Evolutionary conservation across 2,113 vertebrate genomes (phyloP).

Genomic region (Corvus hawaiiensis): DNA sequence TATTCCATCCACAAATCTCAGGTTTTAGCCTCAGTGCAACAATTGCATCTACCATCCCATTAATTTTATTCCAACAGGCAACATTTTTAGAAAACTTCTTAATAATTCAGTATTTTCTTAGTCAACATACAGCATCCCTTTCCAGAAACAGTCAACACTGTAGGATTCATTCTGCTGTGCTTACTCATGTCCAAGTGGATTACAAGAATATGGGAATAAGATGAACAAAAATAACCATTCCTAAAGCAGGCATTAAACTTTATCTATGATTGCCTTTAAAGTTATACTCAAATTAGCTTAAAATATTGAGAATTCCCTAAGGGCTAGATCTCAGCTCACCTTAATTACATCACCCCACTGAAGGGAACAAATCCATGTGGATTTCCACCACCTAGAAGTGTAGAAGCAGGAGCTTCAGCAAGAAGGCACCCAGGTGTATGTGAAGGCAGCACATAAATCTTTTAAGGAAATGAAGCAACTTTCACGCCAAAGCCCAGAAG

Average conservation of each 20-base stretch:
- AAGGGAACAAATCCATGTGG: background rate
- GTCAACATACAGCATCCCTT: background rate
- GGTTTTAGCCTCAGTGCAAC: background rate
- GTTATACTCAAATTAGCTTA: background rate
- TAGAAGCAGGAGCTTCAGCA: background rate
- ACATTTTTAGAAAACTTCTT: slow-evolving; percentile 28
- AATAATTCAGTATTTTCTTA: slow-evolving; percentile 18
- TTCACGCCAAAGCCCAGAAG: background rate
- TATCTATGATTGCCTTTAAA: background rate
- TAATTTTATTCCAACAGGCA: background rate
- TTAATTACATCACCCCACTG: background rate
- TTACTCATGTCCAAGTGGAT: background rate
- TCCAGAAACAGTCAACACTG: background rate
- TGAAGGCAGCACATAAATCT: background rate
- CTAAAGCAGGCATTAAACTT: background rate
- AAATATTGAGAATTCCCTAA: background rate
- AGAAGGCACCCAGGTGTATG: background rate
- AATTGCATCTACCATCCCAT: background rate
- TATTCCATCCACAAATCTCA: background rate
- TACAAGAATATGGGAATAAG: background rate
- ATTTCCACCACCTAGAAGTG: background rate
- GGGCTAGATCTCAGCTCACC: background rate
- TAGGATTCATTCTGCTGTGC: background rate
- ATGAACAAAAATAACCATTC: background rate
- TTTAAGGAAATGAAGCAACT: background rate